Evolutionary conservation across 2,888 invertebrate species (phyloP).

Genomic region (Orchestes rusci): DNA sequence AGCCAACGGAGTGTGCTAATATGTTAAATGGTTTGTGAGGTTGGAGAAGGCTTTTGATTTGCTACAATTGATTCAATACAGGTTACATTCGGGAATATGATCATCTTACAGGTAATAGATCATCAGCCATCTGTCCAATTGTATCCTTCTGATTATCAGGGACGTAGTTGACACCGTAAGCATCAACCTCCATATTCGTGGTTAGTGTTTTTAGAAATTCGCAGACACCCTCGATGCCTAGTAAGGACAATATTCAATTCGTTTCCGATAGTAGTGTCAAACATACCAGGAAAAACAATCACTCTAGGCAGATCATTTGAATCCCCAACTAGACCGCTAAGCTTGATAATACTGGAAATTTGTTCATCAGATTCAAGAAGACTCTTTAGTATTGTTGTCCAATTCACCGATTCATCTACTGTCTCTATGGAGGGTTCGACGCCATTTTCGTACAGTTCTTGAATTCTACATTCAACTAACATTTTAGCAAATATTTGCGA

Average conservation of each 20-base stretch:
- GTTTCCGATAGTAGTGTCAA: not conserved
- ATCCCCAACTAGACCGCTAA: not conserved
- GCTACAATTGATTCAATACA: no score
- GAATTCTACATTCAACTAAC: no score
- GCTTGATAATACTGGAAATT: not conserved
- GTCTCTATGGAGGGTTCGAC: no score
- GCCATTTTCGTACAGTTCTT: no score
- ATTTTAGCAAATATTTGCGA: no score
- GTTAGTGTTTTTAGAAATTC: constrained; percentile 49
- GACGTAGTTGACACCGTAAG: constrained; percentile 50
- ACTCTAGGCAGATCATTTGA: constrained; percentile 1
- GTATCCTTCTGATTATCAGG: constrained; percentile 43
- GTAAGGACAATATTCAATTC: not conserved
- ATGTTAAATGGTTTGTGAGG: constrained; percentile 56
- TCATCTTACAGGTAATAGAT: constrained; percentile 10
- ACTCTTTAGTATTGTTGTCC: constrained; percentile 2
- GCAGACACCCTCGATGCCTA: constrained; percentile 60
- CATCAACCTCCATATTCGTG: constrained; percentile 47
- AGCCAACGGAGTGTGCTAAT: constrained; percentile 87
- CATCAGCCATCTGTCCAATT: constrained; percentile 47
- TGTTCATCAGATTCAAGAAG: not conserved
- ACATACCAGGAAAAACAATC: constrained; percentile 13
- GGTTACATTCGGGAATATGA: no score
- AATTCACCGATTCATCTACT: constrained; percentile 1
- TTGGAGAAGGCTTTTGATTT: constrained; percentile 3